Base-by-base conservation (phyloP, 2,888 invertebrate genomes). In the Salpingus planirostris region DNA sequence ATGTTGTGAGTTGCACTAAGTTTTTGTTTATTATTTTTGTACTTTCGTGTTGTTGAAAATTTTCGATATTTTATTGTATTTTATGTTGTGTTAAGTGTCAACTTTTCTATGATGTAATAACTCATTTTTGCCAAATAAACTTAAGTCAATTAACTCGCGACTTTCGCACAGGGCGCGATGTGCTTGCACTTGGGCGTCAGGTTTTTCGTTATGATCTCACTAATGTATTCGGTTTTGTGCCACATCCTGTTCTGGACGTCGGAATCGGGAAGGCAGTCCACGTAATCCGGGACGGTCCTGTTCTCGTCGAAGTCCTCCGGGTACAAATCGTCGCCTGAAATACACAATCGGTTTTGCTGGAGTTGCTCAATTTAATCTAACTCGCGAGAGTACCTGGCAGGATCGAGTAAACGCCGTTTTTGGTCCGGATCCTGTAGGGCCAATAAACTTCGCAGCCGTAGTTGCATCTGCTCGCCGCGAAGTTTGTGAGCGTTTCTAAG, bases 401-500 rank as follows among this genome's bases (percentile, higher is more conserved):
- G 13, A 58, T 44, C 3, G 48, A 36, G 28, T 40, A 48, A 13
- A 45, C 4, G 2, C 49, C 52, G 3, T 48, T 35, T 3, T 44
- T 40, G 4, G 51, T 50, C 21, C 39, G 37, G 15, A 56, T 39
- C 53, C 60, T 61, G 60, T 44, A 40, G 2, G 54, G 53, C 21
- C 49, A 43, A 40, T 51, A 54, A 21, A 73, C 55, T 15, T 74
- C 69, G 37, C 68, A 64, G 22, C 78, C 78, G 27, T 66, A 54
- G 27, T 58, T 57, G 27, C 71, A 71, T 21, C 79, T 70, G 8
- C 71, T 54, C 22, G 64, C 56, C 1, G 80, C 75, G 60, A 80
- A 80, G 21, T 67, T 49, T 5, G 71, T 50, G 13, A 88, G 61
- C 29, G 73, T 54, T 2, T 76, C 69, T 27, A 80, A 59, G 26